Percentiles rank a stretch among this genome's conserved stretches.
Conservation (phyloP, 2,888 invertebrate genomes). For the Diarsia dahlii region DNA sequence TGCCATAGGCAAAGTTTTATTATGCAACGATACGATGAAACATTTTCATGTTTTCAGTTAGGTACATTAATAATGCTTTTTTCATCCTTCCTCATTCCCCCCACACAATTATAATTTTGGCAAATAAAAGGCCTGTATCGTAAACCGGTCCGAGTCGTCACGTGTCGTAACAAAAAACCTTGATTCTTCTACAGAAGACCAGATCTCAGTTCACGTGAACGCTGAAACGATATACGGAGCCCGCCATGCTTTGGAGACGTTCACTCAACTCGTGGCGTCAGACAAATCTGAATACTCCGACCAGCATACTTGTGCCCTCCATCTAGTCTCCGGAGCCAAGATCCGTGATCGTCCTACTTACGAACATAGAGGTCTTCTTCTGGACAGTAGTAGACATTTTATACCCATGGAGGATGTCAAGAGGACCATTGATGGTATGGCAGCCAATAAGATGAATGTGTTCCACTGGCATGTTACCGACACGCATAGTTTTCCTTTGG, state of each 20-base stretch:
- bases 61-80: not conserved
- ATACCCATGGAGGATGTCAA: slow-evolving; percentile 93
- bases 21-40: not conserved
- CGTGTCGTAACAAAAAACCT: not conserved
- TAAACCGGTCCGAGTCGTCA: not conserved
- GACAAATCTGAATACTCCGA: slow-evolving; percentile 76
- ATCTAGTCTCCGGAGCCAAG: slow-evolving; percentile 91
- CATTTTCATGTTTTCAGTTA: not conserved
- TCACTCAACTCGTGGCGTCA: slow-evolving; percentile 92
- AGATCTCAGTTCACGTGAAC: slow-evolving; percentile 89
- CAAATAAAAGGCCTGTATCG: not conserved
- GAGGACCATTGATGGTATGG: slow-evolving; percentile 95
- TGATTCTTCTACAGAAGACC: slow-evolving; percentile 78
- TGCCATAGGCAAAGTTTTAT: not conserved
- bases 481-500: slow-evolving; percentile 97
- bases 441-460: slow-evolving; percentile 96
- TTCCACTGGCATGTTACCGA: slow-evolving; percentile 98
- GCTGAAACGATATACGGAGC: slow-evolving; percentile 93
- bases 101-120: not conserved
- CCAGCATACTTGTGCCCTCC: slow-evolving; percentile 87
- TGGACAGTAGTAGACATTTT: slow-evolving; percentile 97
- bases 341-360: slow-evolving; percentile 95
- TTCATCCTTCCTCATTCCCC: not conserved
- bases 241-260: slow-evolving; percentile 94
- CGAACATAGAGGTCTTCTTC: slow-evolving; percentile 95